Conservation (phyloP, 2,888 invertebrate genomes). For the Drosophila stalkeri region DNA sequence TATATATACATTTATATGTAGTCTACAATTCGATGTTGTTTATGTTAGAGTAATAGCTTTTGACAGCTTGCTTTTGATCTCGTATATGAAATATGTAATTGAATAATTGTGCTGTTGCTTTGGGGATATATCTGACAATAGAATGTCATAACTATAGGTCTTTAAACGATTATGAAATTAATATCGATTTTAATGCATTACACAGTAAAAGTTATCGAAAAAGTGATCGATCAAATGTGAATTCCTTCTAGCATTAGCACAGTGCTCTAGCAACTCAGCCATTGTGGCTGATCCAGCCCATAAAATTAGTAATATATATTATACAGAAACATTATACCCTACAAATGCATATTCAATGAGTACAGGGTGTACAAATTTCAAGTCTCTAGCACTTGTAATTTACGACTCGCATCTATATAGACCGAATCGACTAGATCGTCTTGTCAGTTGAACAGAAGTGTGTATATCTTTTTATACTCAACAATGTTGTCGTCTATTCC, state of each 20-base stretch:
- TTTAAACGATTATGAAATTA: background rate
- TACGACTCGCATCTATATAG: slow-evolving; percentile 2
- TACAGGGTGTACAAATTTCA: background rate
- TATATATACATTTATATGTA: background rate
- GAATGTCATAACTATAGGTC: background rate
- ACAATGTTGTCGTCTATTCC: background rate
- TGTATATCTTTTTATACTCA: background rate
- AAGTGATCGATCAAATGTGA: no score
- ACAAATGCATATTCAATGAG: no score
- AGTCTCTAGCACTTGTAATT: slow-evolving; percentile 10
- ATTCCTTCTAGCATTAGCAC: background rate
- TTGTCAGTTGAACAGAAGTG: background rate
- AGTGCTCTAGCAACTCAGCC: background rate
- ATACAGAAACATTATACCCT: background rate
- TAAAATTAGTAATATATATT: no score
- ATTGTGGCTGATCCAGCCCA: no score
- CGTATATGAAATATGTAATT: background rate
- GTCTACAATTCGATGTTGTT: background rate
- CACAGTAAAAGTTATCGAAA: background rate
- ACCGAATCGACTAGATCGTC: background rate
- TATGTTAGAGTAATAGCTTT: background rate
- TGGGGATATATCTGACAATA: background rate
- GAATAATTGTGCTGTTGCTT: background rate
- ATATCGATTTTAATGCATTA: background rate
- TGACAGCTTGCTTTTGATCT: background rate